These are phyloP conservation scores for Erythrocercus mccallii DNA, from an alignment of 2,113 vertebrate genomes.

Conservation along the genomic window DNA sequence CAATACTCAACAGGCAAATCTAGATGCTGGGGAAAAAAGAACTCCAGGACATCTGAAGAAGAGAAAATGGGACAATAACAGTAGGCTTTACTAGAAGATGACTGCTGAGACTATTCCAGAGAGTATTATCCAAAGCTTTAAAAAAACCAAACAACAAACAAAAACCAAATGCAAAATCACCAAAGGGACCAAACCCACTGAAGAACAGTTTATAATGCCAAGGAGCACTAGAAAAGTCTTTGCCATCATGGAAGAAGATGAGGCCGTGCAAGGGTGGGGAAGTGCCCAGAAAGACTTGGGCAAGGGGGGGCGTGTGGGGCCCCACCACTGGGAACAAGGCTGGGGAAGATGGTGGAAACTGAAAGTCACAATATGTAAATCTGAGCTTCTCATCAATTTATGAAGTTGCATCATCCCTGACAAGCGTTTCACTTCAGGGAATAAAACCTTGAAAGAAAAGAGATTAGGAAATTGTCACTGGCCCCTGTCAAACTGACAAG, in stretches of 20 bases:
- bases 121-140: not conserved
- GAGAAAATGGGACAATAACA: not conserved
- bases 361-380: not conserved
- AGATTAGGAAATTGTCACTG: not conserved
- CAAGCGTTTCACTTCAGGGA: not conserved
- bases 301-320: rapidly evolving
- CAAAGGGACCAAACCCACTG: not conserved
- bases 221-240: not conserved
- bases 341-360: not conserved
- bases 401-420: not conserved
- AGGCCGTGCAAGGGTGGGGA: not conserved
- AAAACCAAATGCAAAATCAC: not conserved
- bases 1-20: not conserved
- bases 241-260: not conserved
- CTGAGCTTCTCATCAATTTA: not conserved
- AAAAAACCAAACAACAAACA: not conserved
- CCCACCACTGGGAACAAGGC: not conserved
- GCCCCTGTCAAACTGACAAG: not conserved
- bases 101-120: not conserved
- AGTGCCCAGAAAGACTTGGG: not conserved
- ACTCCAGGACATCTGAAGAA: not conserved
- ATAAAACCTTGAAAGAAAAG: not conserved
- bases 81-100: not conserved
- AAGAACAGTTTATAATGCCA: not conserved
- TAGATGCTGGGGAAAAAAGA: not conserved